phyloP scores from a whole-genome alignment of 2,113 vertebrate species.

The Mellivora capensis region DNA sequence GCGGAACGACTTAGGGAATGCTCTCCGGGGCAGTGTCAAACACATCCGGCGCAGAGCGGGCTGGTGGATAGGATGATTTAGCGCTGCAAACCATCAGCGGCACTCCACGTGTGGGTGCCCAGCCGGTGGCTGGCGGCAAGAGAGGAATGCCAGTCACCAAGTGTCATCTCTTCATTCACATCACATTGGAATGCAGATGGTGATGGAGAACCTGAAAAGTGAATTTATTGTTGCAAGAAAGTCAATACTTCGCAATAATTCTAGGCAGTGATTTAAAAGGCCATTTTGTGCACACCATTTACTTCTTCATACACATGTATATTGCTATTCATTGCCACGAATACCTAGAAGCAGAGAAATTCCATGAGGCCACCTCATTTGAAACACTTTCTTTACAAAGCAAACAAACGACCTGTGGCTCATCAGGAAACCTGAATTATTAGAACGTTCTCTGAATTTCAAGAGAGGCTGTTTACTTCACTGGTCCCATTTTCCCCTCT shows the following conservation, averaged over 20 bases:
- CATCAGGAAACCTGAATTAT: conserved; percentile 65
- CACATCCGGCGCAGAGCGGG: conserved; percentile 63
- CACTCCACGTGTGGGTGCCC: conserved; percentile 36
- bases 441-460: conserved; percentile 63
- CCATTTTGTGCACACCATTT: conserved; percentile 71
- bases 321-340: conserved; percentile 66
- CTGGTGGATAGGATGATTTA: conserved; percentile 61
- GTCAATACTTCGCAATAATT: conserved; percentile 83
- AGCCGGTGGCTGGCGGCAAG: conserved; percentile 51
- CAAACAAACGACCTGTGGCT: conserved; percentile 53
- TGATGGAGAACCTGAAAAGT: conserved; percentile 66
- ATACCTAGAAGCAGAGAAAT: conserved; percentile 58
- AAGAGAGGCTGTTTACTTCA: conserved; percentile 60
- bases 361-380: conserved; percentile 49
- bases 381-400: conserved; percentile 69
- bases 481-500: conserved; percentile 41
- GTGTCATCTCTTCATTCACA: conserved; percentile 75
- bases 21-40: conserved; percentile 65
- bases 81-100: conserved; percentile 64
- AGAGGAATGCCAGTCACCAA: conserved; percentile 54
- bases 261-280: conserved; percentile 77
- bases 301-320: conserved; percentile 60
- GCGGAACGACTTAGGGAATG: conserved; percentile 71
- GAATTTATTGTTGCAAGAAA: conserved; percentile 77
- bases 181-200: conserved; percentile 76